Evolutionary conservation across 1,140 invertebrate genomes (phyloP), one percentile per base, ranked within the genome.

Genomic region (Gonatopus flavifemur): DNA sequence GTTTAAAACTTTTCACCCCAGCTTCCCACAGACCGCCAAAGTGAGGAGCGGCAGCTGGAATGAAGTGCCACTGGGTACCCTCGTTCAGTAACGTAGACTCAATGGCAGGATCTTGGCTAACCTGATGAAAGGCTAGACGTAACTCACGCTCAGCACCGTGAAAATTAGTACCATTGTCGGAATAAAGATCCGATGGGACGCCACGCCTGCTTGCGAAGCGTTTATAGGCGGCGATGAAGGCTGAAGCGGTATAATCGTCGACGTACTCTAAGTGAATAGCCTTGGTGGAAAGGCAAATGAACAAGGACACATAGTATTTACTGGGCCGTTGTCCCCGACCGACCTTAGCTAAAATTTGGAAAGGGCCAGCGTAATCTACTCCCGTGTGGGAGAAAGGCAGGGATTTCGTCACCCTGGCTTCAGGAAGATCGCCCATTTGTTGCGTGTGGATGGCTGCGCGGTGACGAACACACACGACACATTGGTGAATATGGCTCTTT

Each of bases 371-470:
- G 25, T 28, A 28, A 28, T 28, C 67, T 70, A n/a, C n/a, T n/a
- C n/a, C n/a, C 7, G 43, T 43, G 13, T 55, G 38, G 7, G 25
- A 18, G 30, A 74, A 74, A 0, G 64, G 53, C 7, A 59, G 28
- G 3, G 48, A 18, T 3, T 53, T 50, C 3, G 25, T 59, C 2
- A 72, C 53, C 16, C 74, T 49, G 10, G 37, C 22, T 3, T 13
- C 1, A 2, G 72, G 70, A 13, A 79, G 55, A 45, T 70, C 35
- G 7, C 57, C 67, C 72, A 78, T 74, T 13, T 59, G 37, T 38
- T 62, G 56, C 0, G 28, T 70, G 51, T 35, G 62, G 40, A 38
- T 69, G 67, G 24, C 68, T 25, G 9, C 54, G 56, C 2, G 65
- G 10, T 52, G 16, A 28, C 57, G 20, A 2, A 36, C 35, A 39